Percentiles rank a stretch among this genome's conserved stretches.
phyloP scores from a whole-genome alignment of 2,888 invertebrate genomes.

The Maniola hyperantus region DNA sequence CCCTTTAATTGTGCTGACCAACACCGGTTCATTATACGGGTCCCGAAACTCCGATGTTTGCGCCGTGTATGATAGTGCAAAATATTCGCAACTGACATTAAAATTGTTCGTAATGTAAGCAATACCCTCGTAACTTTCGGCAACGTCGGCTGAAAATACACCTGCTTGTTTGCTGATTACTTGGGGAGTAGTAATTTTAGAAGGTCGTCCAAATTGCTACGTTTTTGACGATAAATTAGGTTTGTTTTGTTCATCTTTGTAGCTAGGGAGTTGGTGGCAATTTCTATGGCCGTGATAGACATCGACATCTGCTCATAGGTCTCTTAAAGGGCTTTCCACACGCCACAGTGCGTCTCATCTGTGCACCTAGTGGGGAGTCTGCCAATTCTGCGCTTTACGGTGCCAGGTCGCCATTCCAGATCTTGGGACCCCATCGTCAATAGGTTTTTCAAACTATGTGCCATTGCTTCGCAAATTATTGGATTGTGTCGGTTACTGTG shows the following conservation, averaged over 20 bases:
- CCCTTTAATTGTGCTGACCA: slow-evolving; percentile 79
- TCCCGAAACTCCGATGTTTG: slow-evolving; percentile 50
- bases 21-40: slow-evolving; percentile 68
- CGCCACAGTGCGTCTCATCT: too few species aligned
- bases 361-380: too few species aligned
- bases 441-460: too few species aligned
- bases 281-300: slow-evolving; percentile 31
- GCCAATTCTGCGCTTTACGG: too few species aligned
- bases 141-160: slow-evolving; percentile 26
- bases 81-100: slow-evolving; percentile 43
- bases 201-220: slow-evolving; percentile 1
- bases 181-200: slow-evolving; percentile 57
- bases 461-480: too few species aligned
- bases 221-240: slow-evolving; percentile 20
- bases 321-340: too few species aligned
- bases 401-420: too few species aligned
- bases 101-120: slow-evolving; percentile 57
- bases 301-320: too few species aligned
- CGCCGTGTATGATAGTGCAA: slow-evolving; percentile 50
- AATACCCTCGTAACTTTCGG: slow-evolving; percentile 35
- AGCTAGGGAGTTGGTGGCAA: slow-evolving; percentile 42
- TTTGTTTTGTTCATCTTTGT: slow-evolving; percentile 5
- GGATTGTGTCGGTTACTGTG: too few species aligned
- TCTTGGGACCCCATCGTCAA: too few species aligned
- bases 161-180: slow-evolving; percentile 48